phyloP scores from a whole-genome alignment of 2,797 vertebrate genomes.

The Geotrypetes seraphini region DNA sequence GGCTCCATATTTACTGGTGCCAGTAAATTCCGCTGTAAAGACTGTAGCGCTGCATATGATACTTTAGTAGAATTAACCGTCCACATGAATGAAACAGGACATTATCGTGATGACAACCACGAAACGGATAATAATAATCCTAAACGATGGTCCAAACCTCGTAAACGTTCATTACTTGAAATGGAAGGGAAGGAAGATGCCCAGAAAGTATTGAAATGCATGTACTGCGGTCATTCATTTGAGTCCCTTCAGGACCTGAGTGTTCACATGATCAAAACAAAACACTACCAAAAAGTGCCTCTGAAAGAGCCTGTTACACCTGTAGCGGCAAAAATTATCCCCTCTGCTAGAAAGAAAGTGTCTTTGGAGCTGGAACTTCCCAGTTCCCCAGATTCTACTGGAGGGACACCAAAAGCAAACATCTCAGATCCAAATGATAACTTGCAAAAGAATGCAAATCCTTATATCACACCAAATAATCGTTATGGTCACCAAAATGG shows the following conservation, averaged over 20 bases:
- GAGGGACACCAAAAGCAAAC: slow-evolving; percentile 66
- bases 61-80: slow-evolving; percentile 93
- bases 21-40: slow-evolving; percentile 97
- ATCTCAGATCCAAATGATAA: slow-evolving; percentile 67
- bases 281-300: slow-evolving; percentile 99
- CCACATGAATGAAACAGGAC: slow-evolving; percentile 97
- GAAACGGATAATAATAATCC: slow-evolving; percentile 86
- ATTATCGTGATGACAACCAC: slow-evolving; percentile 97
- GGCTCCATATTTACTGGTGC: slow-evolving; percentile 97
- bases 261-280: slow-evolving; percentile 98
- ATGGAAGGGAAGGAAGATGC: slow-evolving; percentile 98
- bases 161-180: slow-evolving; percentile 92
- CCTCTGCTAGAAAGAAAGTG: slow-evolving; percentile 81
- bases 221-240: slow-evolving; percentile 98
- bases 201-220: slow-evolving; percentile 96
- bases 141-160: slow-evolving; percentile 94
- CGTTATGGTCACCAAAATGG: slow-evolving; percentile 97
- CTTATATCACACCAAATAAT: slow-evolving; percentile 95
- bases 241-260: slow-evolving; percentile 97
- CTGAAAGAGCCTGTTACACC: slow-evolving; percentile 97
- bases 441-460: slow-evolving; percentile 82
- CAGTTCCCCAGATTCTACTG: slow-evolving; percentile 90
- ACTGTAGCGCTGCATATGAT: slow-evolving; percentile 95
- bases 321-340: slow-evolving; percentile 87
- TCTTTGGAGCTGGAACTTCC: slow-evolving; percentile 86